Percentiles rank a stretch among this genome's conserved stretches.
These are phyloP conservation scores for Synanceia verrucosa DNA, from an alignment of 2,797 vertebrate species.

Conservation along the genomic window DNA sequence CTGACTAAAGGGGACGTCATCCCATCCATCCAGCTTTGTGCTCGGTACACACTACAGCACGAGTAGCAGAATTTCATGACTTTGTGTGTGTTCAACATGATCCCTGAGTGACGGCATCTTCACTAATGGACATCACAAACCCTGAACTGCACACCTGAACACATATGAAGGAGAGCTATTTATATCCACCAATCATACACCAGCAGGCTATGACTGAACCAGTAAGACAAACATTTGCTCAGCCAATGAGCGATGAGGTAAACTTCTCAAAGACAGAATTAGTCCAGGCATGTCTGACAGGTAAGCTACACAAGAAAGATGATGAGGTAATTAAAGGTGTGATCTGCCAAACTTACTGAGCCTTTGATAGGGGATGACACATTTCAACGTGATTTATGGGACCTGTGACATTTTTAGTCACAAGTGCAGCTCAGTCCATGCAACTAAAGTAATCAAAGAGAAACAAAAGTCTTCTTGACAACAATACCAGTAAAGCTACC, in stretches of 20 bases:
- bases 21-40: background rate
- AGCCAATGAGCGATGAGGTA: conserved; percentile 35
- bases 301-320: conserved; percentile 11
- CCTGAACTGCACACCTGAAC: conserved; percentile 25
- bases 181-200: conserved; percentile 34
- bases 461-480: background rate
- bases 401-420: background rate
- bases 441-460: background rate
- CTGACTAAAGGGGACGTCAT: conserved; percentile 32
- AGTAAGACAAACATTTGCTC: conserved; percentile 30
- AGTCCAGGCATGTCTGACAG: conserved; percentile 40
- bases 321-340: conserved; percentile 4
- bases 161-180: conserved; percentile 28
- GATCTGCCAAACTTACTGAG: background rate
- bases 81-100: background rate
- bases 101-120: background rate
- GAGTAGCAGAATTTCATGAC: background rate
- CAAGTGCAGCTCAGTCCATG: background rate
- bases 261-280: conserved; percentile 32
- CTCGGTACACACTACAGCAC: background rate
- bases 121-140: background rate
- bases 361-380: background rate
- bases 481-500: background rate
- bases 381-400: background rate
- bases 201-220: conserved; percentile 6